Evolutionary conservation across 2,797 vertebrate genomes (phyloP), one percentile per base, ranked within the genome.

Genomic region (Cuculus canorus): DNA sequence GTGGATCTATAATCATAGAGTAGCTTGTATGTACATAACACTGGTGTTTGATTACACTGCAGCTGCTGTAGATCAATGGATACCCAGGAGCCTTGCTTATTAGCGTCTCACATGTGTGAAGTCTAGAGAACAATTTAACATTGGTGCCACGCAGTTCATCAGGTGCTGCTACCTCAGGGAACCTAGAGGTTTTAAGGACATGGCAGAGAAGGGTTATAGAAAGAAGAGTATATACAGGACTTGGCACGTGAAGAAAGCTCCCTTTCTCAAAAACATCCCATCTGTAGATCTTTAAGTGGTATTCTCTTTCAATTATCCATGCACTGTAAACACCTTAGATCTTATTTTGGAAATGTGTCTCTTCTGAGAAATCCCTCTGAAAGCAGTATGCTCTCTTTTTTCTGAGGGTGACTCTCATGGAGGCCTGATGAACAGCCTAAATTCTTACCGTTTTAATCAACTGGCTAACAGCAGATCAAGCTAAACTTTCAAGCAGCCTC

Each of bases 1-100:
- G 95, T 94, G 92, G 95, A 90, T 92, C 90, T 88, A 53, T 95
- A 95, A 96, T 96, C 83, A 92, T 4, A 79, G 87, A 48, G 61
- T 82, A 79, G 73, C 92, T 86, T 86, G 79, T 95, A 87, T 66
- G 24, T 50, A 86, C 89, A 93, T 84, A 95, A 85, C 77, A 65
- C 33, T 17, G 53, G 54, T 57, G 87, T 91, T 85, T 94, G 90
- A 84, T 86, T 88, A 69, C 82, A 48, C 88, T 94, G 71, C 90
- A 96, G 72, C 84, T 92, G 90, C 86, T 83, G 64, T 47, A 95
- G 92, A 94, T 96, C 82, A 82, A 32, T 88, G 91, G 91, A 94
- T 88, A 94, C 45, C 24, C 41, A 47, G 77, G 68, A 83, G 71
- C 37, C 91, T 90, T 39, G 57, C 52, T 90, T 41, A 45, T 76